Evolutionary conservation across 2,888 invertebrate species (phyloP).

Genomic region (Craniophora ligustri): DNA sequence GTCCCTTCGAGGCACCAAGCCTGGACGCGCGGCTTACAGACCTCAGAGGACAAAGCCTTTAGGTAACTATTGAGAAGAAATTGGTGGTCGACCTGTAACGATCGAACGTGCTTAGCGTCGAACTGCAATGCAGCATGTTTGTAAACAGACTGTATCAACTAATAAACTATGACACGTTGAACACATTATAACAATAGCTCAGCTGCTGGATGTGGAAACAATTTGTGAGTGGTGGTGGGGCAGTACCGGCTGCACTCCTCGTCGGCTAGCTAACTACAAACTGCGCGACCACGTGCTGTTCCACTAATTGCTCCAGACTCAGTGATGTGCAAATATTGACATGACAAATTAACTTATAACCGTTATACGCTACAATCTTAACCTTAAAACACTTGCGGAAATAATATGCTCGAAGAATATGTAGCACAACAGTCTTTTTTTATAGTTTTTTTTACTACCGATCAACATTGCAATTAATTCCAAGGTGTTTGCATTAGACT

Average conservation of each 20-base stretch:
- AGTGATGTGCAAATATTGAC: slow-evolving; percentile 20
- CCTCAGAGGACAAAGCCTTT: slow-evolving; percentile 85
- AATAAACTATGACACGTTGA: slow-evolving; percentile 54
- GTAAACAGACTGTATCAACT: slow-evolving; percentile 65
- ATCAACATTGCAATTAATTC: slow-evolving; percentile 20
- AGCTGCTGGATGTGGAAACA: slow-evolving; percentile 41
- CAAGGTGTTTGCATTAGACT: slow-evolving; percentile 30
- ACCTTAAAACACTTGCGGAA: background rate
- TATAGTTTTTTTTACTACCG: background rate
- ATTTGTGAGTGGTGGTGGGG: slow-evolving; percentile 22
- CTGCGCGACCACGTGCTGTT: slow-evolving; percentile 53
- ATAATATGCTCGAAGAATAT: background rate
- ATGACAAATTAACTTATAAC: slow-evolving; percentile 4
- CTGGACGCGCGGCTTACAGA: slow-evolving; percentile 82
- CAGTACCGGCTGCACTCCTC: slow-evolving; percentile 19
- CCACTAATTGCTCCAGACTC: slow-evolving; percentile 43
- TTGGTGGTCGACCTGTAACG: slow-evolving; percentile 54
- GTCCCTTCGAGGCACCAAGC: slow-evolving; percentile 80
- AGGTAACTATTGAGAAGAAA: slow-evolving; percentile 80
- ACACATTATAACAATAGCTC: slow-evolving; percentile 52
- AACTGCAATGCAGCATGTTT: slow-evolving; percentile 67
- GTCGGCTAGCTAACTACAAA: slow-evolving; percentile 30
- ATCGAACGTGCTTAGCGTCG: slow-evolving; percentile 54
- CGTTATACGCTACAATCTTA: slow-evolving; percentile 2
- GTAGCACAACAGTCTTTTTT: slow-evolving; percentile 10